Conservation (phyloP, 2,113 vertebrate genomes). For the Oreotragus oreotragus region DNA sequence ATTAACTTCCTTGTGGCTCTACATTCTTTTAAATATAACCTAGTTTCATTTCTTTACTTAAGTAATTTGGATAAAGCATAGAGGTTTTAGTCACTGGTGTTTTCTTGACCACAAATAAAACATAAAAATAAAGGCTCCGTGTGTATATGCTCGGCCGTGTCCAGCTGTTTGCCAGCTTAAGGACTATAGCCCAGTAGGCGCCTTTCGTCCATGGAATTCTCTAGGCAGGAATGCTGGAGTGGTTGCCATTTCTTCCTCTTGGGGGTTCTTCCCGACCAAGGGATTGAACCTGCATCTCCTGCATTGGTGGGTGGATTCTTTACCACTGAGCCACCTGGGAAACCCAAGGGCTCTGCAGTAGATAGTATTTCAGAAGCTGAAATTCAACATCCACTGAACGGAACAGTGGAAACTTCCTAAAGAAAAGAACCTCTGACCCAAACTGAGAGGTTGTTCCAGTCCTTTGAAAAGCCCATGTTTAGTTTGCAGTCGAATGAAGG, state of each 20-base stretch:
- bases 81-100: neutral
- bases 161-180: neutral
- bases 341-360: neutral
- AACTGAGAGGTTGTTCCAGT: neutral
- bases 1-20: neutral
- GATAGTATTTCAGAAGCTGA: neutral
- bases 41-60: neutral
- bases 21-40: neutral
- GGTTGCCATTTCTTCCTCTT: neutral
- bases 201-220: neutral
- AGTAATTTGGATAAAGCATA: neutral
- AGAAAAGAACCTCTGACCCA: constrained; percentile 35
- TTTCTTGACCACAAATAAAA: constrained; percentile 37
- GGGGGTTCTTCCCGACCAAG: neutral
- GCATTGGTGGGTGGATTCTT: neutral
- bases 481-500: constrained; percentile 1
- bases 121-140: neutral
- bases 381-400: neutral
- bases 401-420: constrained; percentile 35
- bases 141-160: neutral
- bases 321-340: neutral
- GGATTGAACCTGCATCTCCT: neutral
- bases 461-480: neutral
- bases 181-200: neutral
- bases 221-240: neutral